phyloP scores from a whole-genome alignment of 2,113 vertebrate species.

The Cairina moschata region DNA sequence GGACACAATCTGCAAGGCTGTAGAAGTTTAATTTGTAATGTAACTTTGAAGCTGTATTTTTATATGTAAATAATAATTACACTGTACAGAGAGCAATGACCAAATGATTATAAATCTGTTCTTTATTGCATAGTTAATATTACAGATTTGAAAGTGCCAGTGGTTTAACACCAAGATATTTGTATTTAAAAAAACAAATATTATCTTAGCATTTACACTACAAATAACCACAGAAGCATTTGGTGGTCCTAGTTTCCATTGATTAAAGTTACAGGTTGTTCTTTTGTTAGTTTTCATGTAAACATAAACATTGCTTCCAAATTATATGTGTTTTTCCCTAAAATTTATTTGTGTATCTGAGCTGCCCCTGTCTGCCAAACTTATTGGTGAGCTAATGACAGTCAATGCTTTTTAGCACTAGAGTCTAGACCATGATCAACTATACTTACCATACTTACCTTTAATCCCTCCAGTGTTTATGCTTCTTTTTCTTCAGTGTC shows the following conservation, averaged over 20 bases:
- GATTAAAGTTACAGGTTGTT: neutral
- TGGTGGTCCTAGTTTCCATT: neutral
- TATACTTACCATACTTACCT: neutral
- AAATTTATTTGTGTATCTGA: neutral
- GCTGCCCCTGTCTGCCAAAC: neutral
- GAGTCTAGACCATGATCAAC: neutral
- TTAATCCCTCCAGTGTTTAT: neutral
- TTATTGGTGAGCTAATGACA: neutral
- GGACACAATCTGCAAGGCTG: neutral
- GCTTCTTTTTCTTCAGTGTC: neutral
- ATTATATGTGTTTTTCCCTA: neutral
- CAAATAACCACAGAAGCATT: neutral
- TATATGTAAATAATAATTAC: neutral
- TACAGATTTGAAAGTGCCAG: constrained; percentile 31
- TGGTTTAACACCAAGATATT: neutral
- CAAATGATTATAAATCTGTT: neutral
- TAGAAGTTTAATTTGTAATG: neutral
- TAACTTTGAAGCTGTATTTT: neutral
- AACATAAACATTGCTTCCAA: neutral
- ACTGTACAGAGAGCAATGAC: neutral
- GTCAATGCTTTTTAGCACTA: neutral
- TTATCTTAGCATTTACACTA: neutral
- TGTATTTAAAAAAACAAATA: rapidly evolving
- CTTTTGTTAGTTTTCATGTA: neutral
- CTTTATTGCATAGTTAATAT: constrained; percentile 28